Percentiles rank a stretch among this genome's conserved stretches.
Evolutionary conservation across 2,113 vertebrate genomes (phyloP).

Genomic region (Leptosomus discolor): DNA sequence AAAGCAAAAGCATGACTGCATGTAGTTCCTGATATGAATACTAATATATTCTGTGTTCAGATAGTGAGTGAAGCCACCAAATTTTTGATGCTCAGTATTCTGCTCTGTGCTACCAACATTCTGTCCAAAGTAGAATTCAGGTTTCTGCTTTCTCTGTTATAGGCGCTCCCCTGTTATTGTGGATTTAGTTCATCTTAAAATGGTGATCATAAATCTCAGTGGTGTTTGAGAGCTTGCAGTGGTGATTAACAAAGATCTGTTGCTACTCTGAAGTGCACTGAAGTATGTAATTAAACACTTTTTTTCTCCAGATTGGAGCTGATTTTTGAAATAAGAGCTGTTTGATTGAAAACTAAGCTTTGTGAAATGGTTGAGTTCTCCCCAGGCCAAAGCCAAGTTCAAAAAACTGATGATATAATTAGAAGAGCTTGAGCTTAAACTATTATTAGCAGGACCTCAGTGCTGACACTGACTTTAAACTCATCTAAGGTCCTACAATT

Average conservation of each 20-base stretch:
- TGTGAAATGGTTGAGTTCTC: slow-evolving; percentile 17
- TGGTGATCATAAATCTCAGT: slow-evolving; percentile 38
- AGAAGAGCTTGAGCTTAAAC: neutral
- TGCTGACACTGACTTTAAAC: neutral
- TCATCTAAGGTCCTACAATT: neutral
- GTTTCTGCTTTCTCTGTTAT: neutral
- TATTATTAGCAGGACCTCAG: neutral
- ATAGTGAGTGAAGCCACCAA: neutral
- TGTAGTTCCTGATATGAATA: neutral
- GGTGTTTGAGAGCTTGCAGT: slow-evolving; percentile 34
- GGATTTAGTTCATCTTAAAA: slow-evolving; percentile 45
- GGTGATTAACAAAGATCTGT: slow-evolving; percentile 51
- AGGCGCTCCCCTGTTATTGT: neutral
- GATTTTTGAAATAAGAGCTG: slow-evolving; percentile 35
- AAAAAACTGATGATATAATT: neutral
- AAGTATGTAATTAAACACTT: slow-evolving; percentile 66
- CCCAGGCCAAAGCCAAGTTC: neutral
- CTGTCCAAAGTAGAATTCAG: neutral
- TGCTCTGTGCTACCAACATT: neutral
- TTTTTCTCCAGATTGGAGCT: neutral
- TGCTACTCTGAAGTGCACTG: slow-evolving; percentile 62
- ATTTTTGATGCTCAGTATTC: neutral
- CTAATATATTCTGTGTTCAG: neutral
- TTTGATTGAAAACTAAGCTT: slow-evolving; percentile 53
- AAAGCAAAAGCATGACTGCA: neutral